Percentiles rank a stretch among this genome's conserved stretches.
These are phyloP conservation scores for Pristis pectinata DNA, from an alignment of 2,797 vertebrate genomes.

Conservation along the genomic window DNA sequence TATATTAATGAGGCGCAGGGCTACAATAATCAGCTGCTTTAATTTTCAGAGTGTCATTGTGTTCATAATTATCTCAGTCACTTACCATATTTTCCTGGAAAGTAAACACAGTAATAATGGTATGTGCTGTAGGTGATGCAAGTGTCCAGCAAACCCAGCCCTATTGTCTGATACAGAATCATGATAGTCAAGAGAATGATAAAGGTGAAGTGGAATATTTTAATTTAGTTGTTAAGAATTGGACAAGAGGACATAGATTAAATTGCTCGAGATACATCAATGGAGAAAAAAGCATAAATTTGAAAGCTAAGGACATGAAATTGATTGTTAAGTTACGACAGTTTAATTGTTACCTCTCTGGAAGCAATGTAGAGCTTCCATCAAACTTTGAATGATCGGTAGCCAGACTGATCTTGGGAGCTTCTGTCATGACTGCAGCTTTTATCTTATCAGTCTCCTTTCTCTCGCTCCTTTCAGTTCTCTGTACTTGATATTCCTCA, in stretches of 20 bases:
- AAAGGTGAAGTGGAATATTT: not conserved
- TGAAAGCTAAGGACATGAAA: not conserved
- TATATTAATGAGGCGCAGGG: not conserved
- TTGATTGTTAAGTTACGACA: not conserved
- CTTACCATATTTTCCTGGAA: not conserved
- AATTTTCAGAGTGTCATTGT: not conserved
- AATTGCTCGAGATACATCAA: too few relatives aligned
- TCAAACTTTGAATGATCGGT: slow-evolving; percentile 22
- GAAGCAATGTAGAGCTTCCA: not conserved
- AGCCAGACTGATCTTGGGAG: slow-evolving; percentile 13
- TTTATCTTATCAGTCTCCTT: slow-evolving; percentile 32
- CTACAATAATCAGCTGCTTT: not conserved
- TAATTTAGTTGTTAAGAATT: not conserved
- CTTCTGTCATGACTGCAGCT: not conserved
- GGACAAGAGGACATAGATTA: not conserved
- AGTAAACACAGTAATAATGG: not conserved
- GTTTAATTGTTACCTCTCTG: slow-evolving; percentile 21
- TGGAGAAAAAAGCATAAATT: too few relatives aligned
- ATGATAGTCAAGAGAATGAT: not conserved
- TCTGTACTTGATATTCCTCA: not conserved
- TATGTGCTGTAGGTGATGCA: too few relatives aligned
- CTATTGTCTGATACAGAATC: not conserved
- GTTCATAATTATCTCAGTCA: not conserved
- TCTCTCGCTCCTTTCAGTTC: not conserved
- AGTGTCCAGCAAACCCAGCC: not conserved